Conservation (phyloP, 2,113 vertebrate species). For the Galbula dea region DNA sequence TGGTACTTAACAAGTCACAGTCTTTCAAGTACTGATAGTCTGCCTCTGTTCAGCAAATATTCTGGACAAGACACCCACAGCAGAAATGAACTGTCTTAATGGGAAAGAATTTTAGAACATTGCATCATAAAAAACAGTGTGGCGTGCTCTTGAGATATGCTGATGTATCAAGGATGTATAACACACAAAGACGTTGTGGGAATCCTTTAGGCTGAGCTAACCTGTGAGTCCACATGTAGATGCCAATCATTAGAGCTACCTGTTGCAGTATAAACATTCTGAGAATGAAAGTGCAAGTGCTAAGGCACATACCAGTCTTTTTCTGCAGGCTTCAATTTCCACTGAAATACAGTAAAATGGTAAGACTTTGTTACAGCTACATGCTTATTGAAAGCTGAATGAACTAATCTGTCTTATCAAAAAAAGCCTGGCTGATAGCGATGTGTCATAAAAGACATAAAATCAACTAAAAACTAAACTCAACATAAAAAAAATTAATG, state of each 20-base stretch:
- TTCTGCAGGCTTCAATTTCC: background rate
- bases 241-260: slow-evolving; percentile 2
- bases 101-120: background rate
- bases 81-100: background rate
- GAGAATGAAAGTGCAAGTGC: background rate
- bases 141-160: background rate
- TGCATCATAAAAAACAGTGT: background rate
- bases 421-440: background rate
- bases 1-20: background rate
- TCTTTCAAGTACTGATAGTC: background rate
- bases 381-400: background rate
- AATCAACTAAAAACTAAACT: background rate
- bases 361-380: background rate
- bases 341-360: background rate
- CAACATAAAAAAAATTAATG: background rate
- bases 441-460: background rate
- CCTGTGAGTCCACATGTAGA: slow-evolving; percentile 21
- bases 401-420: background rate
- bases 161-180: background rate
- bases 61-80: background rate
- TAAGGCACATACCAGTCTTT: background rate
- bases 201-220: slow-evolving; percentile 9
- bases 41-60: background rate
- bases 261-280: background rate
- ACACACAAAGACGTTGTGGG: background rate